Evolutionary conservation across 2,888 invertebrate species (phyloP).

Genomic region (Drosophila incognita): DNA sequence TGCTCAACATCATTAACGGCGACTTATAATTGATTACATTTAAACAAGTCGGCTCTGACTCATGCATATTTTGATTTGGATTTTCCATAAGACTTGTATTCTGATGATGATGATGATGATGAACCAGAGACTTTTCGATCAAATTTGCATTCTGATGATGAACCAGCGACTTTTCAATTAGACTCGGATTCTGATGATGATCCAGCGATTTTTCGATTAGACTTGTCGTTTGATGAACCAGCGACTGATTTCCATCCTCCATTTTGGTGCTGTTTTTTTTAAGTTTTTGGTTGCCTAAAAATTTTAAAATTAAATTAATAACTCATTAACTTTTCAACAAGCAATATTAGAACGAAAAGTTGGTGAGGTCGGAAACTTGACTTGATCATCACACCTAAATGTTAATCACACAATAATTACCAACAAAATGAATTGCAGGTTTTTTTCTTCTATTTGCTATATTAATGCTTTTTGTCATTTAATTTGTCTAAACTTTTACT

Average conservation of each 20-base stretch:
- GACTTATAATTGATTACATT: slow-evolving; percentile 39
- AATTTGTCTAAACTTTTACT: neutral
- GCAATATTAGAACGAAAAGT: neutral
- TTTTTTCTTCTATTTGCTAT: no score
- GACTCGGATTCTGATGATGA: neutral
- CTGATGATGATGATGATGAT: slow-evolving; percentile 3
- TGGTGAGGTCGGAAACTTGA: neutral
- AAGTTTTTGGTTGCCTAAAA: slow-evolving; percentile 25
- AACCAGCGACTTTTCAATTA: slow-evolving; percentile 3
- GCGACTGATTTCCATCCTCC: slow-evolving; percentile 40
- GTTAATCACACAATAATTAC: neutral
- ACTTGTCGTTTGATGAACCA: slow-evolving; percentile 24
- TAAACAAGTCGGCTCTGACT: slow-evolving; percentile 18
- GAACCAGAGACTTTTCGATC: neutral
- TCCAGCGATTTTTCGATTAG: slow-evolving; percentile 4
- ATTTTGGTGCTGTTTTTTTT: slow-evolving; percentile 17
- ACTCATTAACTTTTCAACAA: neutral
- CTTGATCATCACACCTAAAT: neutral
- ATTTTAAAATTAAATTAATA: neutral
- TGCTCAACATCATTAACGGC: slow-evolving; percentile 27
- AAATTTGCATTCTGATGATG: slow-evolving; percentile 3
- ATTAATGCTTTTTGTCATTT: neutral
- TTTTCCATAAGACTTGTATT: slow-evolving; percentile 24
- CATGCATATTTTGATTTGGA: slow-evolving; percentile 18
- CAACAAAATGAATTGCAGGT: neutral